Conservation (phyloP, 2,888 invertebrate species). For the Laspeyria flexula region DNA sequence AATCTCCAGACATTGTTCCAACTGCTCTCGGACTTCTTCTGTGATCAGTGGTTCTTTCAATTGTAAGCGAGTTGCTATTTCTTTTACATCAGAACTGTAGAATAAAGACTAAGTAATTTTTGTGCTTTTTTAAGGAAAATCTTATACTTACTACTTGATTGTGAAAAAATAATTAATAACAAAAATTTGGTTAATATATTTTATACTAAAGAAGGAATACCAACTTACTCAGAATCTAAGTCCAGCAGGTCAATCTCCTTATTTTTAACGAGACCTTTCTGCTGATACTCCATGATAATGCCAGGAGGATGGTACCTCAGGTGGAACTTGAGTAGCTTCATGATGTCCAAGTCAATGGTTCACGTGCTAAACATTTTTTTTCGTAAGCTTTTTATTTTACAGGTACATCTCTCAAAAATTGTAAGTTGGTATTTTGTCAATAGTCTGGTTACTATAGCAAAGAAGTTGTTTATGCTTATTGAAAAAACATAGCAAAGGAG, state of each 20-base stretch:
- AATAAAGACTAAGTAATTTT: no score
- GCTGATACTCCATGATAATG: conserved; percentile 87
- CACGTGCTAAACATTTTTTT: conserved; percentile 41
- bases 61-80: conserved; percentile 79
- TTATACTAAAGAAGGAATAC: no score
- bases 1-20: conserved; percentile 87
- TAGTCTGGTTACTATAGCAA: conserved; percentile 64
- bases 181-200: no score
- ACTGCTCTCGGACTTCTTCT: conserved; percentile 83
- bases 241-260: conserved; percentile 89
- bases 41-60: conserved; percentile 85
- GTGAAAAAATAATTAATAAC: no score
- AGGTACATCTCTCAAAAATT: conserved; percentile 52
- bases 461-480: conserved; percentile 28
- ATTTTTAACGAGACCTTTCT: conserved; percentile 84
- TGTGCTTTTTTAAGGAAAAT: no score
- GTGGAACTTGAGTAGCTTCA: conserved; percentile 89
- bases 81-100: conserved; percentile 84
- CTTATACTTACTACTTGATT: no score
- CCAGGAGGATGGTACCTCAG: conserved; percentile 91
- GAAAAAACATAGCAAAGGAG: conserved; percentile 20
- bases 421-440: conserved; percentile 71
- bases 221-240: conserved; percentile 85
- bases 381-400: conserved; percentile 32
- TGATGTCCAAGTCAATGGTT: conserved; percentile 49